These are phyloP conservation scores for Hanleya hanleyi DNA, from an alignment of 2,888 invertebrate genomes.

Conservation along the genomic window DNA sequence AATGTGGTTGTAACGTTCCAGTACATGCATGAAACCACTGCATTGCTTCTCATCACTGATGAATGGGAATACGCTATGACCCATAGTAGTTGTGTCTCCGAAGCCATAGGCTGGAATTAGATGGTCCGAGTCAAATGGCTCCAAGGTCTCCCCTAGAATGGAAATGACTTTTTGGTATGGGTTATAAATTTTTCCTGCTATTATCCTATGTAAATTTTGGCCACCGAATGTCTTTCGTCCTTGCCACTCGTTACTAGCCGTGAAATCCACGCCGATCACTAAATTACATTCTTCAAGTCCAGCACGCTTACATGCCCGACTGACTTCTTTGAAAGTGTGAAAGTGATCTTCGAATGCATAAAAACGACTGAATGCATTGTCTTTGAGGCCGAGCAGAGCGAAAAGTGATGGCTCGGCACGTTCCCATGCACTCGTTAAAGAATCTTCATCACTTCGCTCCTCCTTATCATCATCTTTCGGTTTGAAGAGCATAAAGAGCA, in stretches of 20 bases:
- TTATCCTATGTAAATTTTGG: conserved; percentile 72
- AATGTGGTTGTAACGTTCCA: conserved; percentile 73
- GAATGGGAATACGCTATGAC: conserved; percentile 66
- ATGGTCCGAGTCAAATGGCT: conserved; percentile 67
- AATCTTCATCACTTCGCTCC: neutral
- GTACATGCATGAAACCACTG: conserved; percentile 64
- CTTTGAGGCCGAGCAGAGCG: conserved; percentile 50
- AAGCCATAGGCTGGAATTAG: conserved; percentile 70
- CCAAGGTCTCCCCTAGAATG: conserved; percentile 68
- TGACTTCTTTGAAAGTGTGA: conserved; percentile 71
- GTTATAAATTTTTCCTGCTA: conserved; percentile 69
- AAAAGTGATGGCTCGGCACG: conserved; percentile 46
- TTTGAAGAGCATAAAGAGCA: conserved; percentile 59
- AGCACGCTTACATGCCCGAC: conserved; percentile 72
- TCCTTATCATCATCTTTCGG: conserved; percentile 40
- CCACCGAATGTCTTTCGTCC: conserved; percentile 75
- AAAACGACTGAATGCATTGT: conserved; percentile 42
- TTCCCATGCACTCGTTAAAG: conserved; percentile 16
- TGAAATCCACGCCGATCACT: conserved; percentile 77
- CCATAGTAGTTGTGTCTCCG: conserved; percentile 66
- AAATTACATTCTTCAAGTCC: conserved; percentile 75
- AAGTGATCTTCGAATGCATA: conserved; percentile 69
- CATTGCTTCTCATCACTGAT: conserved; percentile 52
- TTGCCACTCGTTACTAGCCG: conserved; percentile 77
- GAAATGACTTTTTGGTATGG: conserved; percentile 75